A percentile compares a stretch with the other conserved stretches of the same genome.
These are phyloP conservation scores for Ceratitis capitata DNA, from an alignment of 1,140 invertebrate species.

Conservation along the genomic window DNA sequence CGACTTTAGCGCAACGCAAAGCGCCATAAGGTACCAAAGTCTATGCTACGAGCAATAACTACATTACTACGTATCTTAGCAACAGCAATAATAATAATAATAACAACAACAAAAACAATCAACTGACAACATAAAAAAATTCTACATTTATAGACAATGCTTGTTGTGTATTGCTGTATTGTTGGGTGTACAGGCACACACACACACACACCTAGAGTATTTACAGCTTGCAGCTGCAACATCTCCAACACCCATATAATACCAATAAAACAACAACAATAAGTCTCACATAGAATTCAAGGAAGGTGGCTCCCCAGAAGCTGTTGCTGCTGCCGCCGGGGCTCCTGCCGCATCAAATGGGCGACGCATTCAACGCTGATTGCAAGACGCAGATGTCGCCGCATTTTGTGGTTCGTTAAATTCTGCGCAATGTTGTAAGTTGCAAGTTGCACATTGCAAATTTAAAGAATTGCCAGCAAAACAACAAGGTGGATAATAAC, in stretches of 20 bases:
- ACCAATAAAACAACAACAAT: not conserved
- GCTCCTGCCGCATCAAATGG: not conserved
- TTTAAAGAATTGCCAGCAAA: slow-evolving; percentile 23
- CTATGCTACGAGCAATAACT: not conserved
- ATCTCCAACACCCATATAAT: slow-evolving; percentile 5
- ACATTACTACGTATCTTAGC: too few species aligned
- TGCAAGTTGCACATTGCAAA: slow-evolving; percentile 12
- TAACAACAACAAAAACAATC: not conserved
- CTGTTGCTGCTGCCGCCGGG: not conserved
- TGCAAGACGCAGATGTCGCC: slow-evolving; percentile 18
- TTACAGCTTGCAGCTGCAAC: slow-evolving; percentile 30
- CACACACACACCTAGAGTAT: too few species aligned
- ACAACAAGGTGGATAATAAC: too few species aligned
- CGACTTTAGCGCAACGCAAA: not conserved
- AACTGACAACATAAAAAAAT: slow-evolving; percentile 14
- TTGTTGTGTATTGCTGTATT: not conserved
- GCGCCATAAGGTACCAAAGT: not conserved
- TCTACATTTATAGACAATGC: slow-evolving; percentile 29
- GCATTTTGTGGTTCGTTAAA: slow-evolving; percentile 35
- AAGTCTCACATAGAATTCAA: not conserved
- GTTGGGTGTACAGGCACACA: too few species aligned
- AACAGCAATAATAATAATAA: not conserved
- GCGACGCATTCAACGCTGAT: slow-evolving; percentile 17
- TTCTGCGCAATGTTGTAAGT: slow-evolving; percentile 11
- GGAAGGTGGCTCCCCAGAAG: slow-evolving; percentile 31